Evolutionary conservation across 2,113 vertebrate species (phyloP).

Genomic region (Gila orcuttii): DNA sequence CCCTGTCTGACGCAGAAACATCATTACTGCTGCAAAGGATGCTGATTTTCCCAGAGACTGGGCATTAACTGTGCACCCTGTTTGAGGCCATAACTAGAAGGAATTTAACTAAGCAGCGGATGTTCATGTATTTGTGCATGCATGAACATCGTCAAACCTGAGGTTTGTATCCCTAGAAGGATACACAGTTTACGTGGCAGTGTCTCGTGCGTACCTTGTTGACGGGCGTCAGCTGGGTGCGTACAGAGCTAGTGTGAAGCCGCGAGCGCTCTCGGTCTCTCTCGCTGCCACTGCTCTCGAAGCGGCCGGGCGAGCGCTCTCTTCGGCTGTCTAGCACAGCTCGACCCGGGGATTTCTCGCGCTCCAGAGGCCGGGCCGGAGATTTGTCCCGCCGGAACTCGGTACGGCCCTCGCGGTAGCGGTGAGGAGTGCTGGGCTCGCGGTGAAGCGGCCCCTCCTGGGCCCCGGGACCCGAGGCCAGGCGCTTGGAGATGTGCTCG

Average conservation of each 20-base stretch:
- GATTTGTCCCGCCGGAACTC: conserved; percentile 97
- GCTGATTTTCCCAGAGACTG: conserved; percentile 11
- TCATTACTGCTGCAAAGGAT: conserved; percentile 37
- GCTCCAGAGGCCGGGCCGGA: conserved; percentile 89
- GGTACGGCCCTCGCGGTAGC: conserved; percentile 92
- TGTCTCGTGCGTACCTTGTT: conserved; percentile 85
- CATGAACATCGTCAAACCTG: conserved; percentile 31
- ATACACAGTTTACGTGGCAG: conserved; percentile 51
- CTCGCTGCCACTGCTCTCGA: conserved; percentile 84
- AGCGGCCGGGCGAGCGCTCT: conserved; percentile 91
- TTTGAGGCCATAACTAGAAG: conserved; percentile 29
- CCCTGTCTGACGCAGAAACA: conserved; percentile 36
- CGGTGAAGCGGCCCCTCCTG: conserved; percentile 86
- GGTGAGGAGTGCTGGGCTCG: conserved; percentile 95
- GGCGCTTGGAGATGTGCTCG: conserved; percentile 96
- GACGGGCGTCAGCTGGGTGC: conserved; percentile 93
- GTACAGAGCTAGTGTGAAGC: conserved; percentile 84
- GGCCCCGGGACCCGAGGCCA: conserved; percentile 88
- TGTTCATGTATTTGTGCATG: conserved; percentile 29
- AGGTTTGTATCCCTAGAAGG: conserved; percentile 41
- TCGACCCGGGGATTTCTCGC: conserved; percentile 94
- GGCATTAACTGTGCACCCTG: conserved; percentile 21
- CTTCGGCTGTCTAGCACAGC: conserved; percentile 88
- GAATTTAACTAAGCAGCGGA: conserved; percentile 16
- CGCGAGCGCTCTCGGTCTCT: conserved; percentile 73